Conservation (phyloP, 2,888 invertebrate species). For the Tolmerus cingulatus region DNA sequence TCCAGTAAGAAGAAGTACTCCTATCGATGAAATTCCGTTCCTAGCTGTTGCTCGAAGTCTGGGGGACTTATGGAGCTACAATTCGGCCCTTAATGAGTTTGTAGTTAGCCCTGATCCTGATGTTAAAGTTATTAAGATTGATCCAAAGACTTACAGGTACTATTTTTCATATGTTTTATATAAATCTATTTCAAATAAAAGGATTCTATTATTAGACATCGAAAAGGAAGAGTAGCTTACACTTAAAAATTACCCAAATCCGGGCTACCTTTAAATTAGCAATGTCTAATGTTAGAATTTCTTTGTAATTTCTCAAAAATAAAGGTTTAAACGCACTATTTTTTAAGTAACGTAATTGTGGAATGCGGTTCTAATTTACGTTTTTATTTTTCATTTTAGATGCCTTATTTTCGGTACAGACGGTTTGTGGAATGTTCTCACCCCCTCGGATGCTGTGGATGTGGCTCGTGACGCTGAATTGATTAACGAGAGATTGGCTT, state of each 20-base stretch:
- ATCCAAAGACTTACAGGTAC: slow-evolving; percentile 74
- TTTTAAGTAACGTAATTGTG: slow-evolving; percentile 50
- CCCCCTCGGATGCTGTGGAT: slow-evolving; percentile 81
- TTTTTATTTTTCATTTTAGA: slow-evolving; percentile 60
- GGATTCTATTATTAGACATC: too few species aligned
- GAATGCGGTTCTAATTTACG: neutral
- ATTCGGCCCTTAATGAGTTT: slow-evolving; percentile 87
- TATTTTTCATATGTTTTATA: neutral
- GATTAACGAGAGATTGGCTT: slow-evolving; percentile 72
- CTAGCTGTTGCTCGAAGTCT: slow-evolving; percentile 95
- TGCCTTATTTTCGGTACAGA: slow-evolving; percentile 97
- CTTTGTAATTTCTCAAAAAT: too few species aligned
- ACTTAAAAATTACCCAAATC: too few species aligned
- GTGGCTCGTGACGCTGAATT: slow-evolving; percentile 83
- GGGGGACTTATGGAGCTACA: slow-evolving; percentile 98
- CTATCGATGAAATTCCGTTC: slow-evolving; percentile 93
- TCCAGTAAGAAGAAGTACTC: slow-evolving; percentile 87
- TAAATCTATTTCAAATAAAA: too few species aligned
- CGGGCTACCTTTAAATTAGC: too few species aligned
- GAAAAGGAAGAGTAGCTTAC: too few species aligned
- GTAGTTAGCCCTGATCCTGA: slow-evolving; percentile 99
- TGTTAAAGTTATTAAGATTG: slow-evolving; percentile 84
- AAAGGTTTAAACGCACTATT: slow-evolving; percentile 28
- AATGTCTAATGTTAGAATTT: too few species aligned
- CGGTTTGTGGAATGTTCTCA: slow-evolving; percentile 96